These are phyloP conservation scores for Peromyscus californicus DNA, from an alignment of 2,113 vertebrate species.

Conservation along the genomic window DNA sequence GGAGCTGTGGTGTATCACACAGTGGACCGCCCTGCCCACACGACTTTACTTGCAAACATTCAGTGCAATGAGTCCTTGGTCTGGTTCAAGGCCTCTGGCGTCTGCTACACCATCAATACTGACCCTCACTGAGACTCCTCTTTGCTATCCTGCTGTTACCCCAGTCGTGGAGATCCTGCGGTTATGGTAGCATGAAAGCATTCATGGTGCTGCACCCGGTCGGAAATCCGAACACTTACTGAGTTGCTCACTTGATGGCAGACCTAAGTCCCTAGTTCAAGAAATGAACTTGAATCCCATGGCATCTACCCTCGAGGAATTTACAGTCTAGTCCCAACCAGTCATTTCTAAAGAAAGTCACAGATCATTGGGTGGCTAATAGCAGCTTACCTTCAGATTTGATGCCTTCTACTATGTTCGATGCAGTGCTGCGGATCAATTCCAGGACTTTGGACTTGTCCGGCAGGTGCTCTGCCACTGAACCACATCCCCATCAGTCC, in stretches of 20 bases:
- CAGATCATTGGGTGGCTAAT: neutral
- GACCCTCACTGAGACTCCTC: neutral
- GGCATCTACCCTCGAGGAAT: neutral
- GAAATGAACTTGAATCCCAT: constrained; percentile 10
- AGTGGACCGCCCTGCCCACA: neutral
- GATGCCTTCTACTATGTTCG: neutral
- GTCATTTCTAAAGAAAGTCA: neutral
- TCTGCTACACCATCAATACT: neutral
- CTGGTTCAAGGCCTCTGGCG: neutral
- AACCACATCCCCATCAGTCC: neutral
- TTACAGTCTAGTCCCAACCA: neutral
- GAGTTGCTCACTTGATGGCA: neutral
- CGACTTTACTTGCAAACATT: neutral
- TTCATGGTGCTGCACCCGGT: neutral
- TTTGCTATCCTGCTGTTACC: neutral
- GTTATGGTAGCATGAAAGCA: neutral
- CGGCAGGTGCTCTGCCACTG: neutral
- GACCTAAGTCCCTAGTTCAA: constrained; percentile 1
- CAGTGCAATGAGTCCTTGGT: neutral
- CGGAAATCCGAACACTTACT: neutral
- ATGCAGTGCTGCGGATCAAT: neutral
- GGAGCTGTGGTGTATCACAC: neutral
- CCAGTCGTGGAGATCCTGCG: neutral
- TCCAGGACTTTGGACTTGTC: neutral
- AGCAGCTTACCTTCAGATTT: neutral